Conservation (phyloP, 92 coral and sea anemone species). For the Desmophyllum pertusum region DNA sequence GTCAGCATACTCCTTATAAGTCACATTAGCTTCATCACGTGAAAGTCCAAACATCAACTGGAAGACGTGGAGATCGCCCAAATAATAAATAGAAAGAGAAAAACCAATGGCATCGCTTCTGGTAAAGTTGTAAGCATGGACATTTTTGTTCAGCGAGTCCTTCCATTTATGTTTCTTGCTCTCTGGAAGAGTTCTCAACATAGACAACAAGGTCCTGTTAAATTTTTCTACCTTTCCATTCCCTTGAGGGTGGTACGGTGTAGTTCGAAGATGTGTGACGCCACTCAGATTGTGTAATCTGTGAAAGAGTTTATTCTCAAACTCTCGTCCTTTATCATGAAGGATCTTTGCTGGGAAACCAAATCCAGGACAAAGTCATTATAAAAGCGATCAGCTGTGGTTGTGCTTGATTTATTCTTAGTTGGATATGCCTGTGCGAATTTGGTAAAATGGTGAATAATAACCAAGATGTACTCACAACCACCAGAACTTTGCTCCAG, state of each 20-base stretch:
- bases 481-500: no score
- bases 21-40: not conserved
- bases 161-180: constrained; percentile 19
- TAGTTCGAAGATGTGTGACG: no score
- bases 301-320: no score
- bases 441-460: no score
- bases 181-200: constrained; percentile 39
- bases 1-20: not conserved
- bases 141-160: constrained; percentile 31
- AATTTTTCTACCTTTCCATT: constrained; percentile 15
- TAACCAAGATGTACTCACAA: no score
- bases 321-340: no score
- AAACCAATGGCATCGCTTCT: constrained; percentile 43
- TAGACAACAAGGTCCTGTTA: not conserved
- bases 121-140: constrained; percentile 34
- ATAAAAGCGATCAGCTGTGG: not conserved
- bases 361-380: not conserved
- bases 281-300: no score
- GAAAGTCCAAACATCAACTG: constrained; percentile 42
- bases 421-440: no score
- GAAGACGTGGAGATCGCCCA: constrained; percentile 54
- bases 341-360: constrained; percentile 8
- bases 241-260: not conserved
- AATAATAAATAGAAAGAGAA: constrained; percentile 40
- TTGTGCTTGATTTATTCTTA: no score